These are phyloP conservation scores for Cyphomyrmex costatus DNA, from an alignment of 1,140 invertebrate species.

Conservation along the genomic window DNA sequence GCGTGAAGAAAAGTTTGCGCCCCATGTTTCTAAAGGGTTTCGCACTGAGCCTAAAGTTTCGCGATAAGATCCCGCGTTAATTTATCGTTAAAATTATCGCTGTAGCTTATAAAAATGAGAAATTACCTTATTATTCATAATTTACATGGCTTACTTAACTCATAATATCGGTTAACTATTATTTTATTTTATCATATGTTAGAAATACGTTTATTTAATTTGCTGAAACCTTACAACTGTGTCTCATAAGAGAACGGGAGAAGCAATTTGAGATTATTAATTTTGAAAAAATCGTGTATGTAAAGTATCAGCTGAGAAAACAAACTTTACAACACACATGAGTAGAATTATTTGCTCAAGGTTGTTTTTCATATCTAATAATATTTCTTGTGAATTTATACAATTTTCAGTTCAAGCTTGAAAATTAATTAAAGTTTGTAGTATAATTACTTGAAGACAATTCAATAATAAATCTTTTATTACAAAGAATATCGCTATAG, in stretches of 20 bases:
- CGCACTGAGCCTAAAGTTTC: conserved; percentile 6
- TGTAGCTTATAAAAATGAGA: conserved; percentile 2
- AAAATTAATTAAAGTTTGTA: conserved; percentile 1
- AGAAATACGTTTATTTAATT: too few relatives aligned
- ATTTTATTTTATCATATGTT: background rate
- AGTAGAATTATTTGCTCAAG: too few relatives aligned
- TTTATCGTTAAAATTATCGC: conserved; percentile 30
- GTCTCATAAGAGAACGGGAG: background rate
- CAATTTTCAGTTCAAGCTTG: background rate
- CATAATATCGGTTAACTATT: background rate
- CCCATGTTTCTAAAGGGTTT: conserved; percentile 2
- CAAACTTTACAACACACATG: background rate
- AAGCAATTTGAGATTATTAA: background rate
- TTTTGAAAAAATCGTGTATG: background rate
- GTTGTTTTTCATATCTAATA: too few relatives aligned
- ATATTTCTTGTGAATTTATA: too few relatives aligned
- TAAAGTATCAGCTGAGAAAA: background rate
- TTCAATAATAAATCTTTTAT: background rate
- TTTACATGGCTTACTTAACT: background rate
- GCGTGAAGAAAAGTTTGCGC: conserved; percentile 49
- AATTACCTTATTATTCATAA: conserved; percentile 23
- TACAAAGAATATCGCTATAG: background rate
- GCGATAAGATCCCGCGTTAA: conserved; percentile 14
- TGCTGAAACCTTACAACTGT: background rate
- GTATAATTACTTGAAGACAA: conserved; percentile 15